These are phyloP conservation scores for Hylaeus volcanicus DNA, from an alignment of 1,140 invertebrate species.

Conservation along the genomic window DNA sequence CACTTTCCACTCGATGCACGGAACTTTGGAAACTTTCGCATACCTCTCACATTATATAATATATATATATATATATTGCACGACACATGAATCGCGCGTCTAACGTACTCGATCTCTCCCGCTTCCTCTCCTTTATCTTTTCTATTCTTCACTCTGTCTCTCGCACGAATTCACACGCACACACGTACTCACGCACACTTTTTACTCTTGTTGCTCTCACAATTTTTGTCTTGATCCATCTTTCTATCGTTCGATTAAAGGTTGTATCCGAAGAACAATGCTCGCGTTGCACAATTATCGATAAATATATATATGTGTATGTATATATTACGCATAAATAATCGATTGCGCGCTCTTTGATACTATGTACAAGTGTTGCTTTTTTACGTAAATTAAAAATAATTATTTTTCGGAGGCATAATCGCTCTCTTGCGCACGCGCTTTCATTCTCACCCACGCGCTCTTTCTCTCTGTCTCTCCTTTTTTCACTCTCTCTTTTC, in stretches of 20 bases:
- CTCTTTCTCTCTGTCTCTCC: neutral
- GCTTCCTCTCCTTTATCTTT: neutral
- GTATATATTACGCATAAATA: conserved; percentile 76
- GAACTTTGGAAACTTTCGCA: conserved; percentile 41
- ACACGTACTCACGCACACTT: neutral
- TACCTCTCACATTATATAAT: conserved; percentile 8
- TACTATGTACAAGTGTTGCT: conserved; percentile 74
- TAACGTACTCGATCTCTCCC: conserved; percentile 7
- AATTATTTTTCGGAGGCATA: conserved; percentile 63
- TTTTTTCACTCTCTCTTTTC: neutral
- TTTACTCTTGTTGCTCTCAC: conserved; percentile 11
- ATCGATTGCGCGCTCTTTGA: conserved; percentile 74
- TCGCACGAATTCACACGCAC: neutral
- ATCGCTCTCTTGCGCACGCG: conserved; percentile 13
- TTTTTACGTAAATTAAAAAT: conserved; percentile 72
- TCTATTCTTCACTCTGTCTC: conserved; percentile 1
- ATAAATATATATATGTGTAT: conserved; percentile 73
- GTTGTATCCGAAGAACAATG: conserved; percentile 76
- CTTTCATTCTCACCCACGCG: neutral
- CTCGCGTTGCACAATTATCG: conserved; percentile 75
- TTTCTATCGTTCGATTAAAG: conserved; percentile 62
- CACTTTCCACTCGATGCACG: conserved; percentile 37
- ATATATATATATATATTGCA: conserved; percentile 28
- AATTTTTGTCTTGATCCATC: neutral
- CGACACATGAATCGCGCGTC: conserved; percentile 56